Conservation (phyloP, 2,888 invertebrate genomes). For the Neoscelio sp. region DNA sequence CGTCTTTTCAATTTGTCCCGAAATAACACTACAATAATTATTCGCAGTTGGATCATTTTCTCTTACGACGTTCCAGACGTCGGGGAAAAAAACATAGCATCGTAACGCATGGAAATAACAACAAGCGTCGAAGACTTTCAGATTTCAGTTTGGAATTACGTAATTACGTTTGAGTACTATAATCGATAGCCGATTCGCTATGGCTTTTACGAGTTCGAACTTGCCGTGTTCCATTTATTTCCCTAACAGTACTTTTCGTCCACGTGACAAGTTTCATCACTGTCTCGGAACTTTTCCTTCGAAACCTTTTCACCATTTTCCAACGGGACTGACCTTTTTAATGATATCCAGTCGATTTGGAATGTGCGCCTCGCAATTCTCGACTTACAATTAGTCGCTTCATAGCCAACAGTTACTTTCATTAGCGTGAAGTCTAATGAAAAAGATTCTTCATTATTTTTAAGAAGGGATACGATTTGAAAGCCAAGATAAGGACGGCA, state of each 20-base stretch:
- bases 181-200: constrained; percentile 67
- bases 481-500: constrained; percentile 46
- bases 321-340: constrained; percentile 65
- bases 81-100: constrained; percentile 12
- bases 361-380: constrained; percentile 64
- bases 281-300: constrained; percentile 64
- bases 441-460: constrained; percentile 68
- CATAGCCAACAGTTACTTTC: constrained; percentile 67
- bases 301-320: constrained; percentile 62
- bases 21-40: constrained; percentile 60
- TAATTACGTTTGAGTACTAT: constrained; percentile 66
- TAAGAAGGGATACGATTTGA: constrained; percentile 50
- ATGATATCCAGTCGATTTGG: constrained; percentile 66
- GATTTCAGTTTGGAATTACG: constrained; percentile 62
- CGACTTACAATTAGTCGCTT: constrained; percentile 66
- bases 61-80: constrained; percentile 24
- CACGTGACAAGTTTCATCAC: constrained; percentile 67
- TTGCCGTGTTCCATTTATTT: constrained; percentile 66
- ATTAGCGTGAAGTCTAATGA: constrained; percentile 65
- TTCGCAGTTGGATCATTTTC: constrained; percentile 48
- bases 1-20: constrained; percentile 58
- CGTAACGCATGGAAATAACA: constrained; percentile 53
- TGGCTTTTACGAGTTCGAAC: constrained; percentile 65
- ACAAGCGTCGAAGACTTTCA: constrained; percentile 39
- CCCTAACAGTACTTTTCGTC: constrained; percentile 65